phyloP scores from a whole-genome alignment of 1,140 invertebrate species.

The Linepithema humile region DNA sequence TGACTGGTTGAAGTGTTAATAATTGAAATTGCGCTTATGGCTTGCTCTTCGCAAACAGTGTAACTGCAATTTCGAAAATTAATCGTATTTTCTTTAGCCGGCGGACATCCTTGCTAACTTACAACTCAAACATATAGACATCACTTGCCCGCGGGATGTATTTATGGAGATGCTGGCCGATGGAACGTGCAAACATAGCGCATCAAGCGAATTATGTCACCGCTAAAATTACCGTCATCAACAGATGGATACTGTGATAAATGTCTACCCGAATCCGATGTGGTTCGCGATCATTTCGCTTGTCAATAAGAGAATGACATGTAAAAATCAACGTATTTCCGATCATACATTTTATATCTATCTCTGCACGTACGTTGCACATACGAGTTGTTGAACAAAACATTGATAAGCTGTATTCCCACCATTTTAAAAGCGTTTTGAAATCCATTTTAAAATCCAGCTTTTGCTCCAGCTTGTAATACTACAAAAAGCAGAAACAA shows the following conservation, averaged over 20 bases:
- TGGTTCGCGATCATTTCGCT: conserved; percentile 17
- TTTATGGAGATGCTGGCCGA: conserved; percentile 36
- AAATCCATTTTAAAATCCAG: neutral
- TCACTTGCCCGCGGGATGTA: conserved; percentile 16
- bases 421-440: neutral
- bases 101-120: conserved; percentile 40
- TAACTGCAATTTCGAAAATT: conserved; percentile 42
- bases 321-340: neutral
- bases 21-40: conserved; percentile 42
- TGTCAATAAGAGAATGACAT: neutral
- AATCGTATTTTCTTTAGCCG: conserved; percentile 38
- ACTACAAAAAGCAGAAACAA: neutral
- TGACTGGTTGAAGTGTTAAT: conserved; percentile 42
- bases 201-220: conserved; percentile 29
- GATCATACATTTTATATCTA: neutral
- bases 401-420: neutral
- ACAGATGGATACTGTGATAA: conserved; percentile 6
- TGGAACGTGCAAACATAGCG: conserved; percentile 27
- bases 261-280: conserved; percentile 9
- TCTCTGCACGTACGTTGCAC: neutral
- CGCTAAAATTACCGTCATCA: conserved; percentile 34
- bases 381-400: neutral
- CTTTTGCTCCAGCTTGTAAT: neutral
- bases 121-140: conserved; percentile 26
- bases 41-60: conserved; percentile 40